A percentile compares a stretch with the other conserved stretches of the same genome.
Evolutionary conservation across 1,140 invertebrate genomes (phyloP).

Genomic region (Phymorhynchus buccinoides): DNA sequence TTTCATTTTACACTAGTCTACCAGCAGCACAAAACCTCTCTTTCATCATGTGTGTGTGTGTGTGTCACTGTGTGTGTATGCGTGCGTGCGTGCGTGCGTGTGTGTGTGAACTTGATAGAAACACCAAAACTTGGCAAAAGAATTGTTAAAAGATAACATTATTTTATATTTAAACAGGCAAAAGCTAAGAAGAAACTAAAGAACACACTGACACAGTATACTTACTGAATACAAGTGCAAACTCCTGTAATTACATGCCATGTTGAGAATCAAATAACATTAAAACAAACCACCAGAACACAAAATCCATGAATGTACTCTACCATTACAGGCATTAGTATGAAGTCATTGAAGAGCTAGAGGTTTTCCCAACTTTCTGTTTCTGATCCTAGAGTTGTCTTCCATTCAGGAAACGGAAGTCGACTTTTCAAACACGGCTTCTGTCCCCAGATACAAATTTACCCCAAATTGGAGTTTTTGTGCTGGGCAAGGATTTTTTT

Average conservation of each 20-base stretch:
- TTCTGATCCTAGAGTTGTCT: neutral
- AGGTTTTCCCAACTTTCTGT: slow-evolving; percentile 1
- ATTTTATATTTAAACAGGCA: neutral
- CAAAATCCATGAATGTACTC: neutral
- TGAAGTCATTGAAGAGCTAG: no score
- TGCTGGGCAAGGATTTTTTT: no score
- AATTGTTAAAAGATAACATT: neutral
- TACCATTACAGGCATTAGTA: neutral
- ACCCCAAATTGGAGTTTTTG: no score
- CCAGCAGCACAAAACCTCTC: no score
- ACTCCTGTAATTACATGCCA: neutral
- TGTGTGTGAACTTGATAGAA: neutral
- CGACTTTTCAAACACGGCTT: neutral
- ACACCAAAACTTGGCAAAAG: neutral
- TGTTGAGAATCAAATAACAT: no score
- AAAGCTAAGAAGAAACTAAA: neutral
- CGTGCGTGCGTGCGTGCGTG: neutral
- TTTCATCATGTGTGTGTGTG: neutral
- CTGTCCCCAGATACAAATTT: neutral
- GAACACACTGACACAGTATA: neutral
- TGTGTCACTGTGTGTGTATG: neutral
- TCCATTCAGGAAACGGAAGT: neutral
- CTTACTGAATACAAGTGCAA: neutral
- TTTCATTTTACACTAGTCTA: no score
- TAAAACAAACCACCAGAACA: no score